Evolutionary conservation across 2,797 vertebrate genomes (phyloP).

Genomic region (Remorina albescens): DNA sequence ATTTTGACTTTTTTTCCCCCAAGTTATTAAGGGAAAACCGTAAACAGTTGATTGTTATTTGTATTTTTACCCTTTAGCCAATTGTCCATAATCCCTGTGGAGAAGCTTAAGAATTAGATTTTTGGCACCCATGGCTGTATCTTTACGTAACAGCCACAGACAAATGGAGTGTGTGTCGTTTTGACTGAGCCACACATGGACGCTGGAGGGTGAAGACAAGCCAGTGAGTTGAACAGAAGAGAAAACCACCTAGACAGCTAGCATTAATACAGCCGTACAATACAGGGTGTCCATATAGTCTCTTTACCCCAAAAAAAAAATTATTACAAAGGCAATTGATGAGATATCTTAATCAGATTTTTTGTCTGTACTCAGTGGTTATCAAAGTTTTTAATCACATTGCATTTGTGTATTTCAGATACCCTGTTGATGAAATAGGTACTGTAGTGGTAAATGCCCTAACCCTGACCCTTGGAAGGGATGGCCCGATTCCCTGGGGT

Average conservation of each 20-base stretch:
- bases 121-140: slow-evolving; percentile 61
- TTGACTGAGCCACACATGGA: slow-evolving; percentile 45
- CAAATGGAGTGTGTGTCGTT: slow-evolving; percentile 56
- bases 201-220: slow-evolving; percentile 53
- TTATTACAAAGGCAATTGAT: too few species aligned
- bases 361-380: too few species aligned
- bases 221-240: slow-evolving; percentile 35
- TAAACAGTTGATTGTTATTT: slow-evolving; percentile 78
- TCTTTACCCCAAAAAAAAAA: too few species aligned
- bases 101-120: slow-evolving; percentile 75
- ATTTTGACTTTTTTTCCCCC: slow-evolving; percentile 56
- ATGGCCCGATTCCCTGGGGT: too few species aligned
- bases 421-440: too few species aligned
- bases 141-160: slow-evolving; percentile 66
- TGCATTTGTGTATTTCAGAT: too few species aligned
- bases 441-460: too few species aligned
- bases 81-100: slow-evolving; percentile 76
- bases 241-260: slow-evolving; percentile 49
- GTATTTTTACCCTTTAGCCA: slow-evolving; percentile 64
- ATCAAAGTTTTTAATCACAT: too few species aligned
- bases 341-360: too few species aligned
- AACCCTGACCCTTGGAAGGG: too few species aligned
- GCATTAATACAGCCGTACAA: slow-evolving; percentile 60
- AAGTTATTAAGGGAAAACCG: slow-evolving; percentile 67
- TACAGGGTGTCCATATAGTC: too few species aligned